Conservation (phyloP, 2,888 invertebrate species). For the Phengaris arion region DNA sequence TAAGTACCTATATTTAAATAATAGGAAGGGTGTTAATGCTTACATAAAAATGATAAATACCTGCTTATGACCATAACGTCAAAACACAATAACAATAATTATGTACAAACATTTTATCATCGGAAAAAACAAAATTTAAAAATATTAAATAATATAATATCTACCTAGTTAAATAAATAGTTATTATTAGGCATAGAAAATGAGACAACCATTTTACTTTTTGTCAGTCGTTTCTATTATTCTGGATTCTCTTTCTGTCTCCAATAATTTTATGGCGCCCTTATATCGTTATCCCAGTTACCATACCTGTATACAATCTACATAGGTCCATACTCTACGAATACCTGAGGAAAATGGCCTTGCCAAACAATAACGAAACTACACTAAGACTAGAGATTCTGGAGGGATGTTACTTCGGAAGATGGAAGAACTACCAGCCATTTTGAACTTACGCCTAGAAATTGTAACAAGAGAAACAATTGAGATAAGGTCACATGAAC, state of each 20-base stretch:
- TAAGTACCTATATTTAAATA: too few species aligned
- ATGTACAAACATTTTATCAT: too few species aligned
- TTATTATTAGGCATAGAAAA: too few species aligned
- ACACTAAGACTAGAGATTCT: slow-evolving; percentile 58
- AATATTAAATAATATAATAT: too few species aligned
- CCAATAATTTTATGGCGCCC: neutral
- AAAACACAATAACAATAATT: too few species aligned
- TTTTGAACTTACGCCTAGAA: slow-evolving; percentile 33
- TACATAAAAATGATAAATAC: too few species aligned
- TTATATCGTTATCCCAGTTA: slow-evolving; percentile 15
- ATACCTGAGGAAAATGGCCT: slow-evolving; percentile 62
- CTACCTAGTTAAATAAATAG: too few species aligned
- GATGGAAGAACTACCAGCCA: slow-evolving; percentile 56
- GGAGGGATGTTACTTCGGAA: slow-evolving; percentile 70
- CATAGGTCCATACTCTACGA: neutral
- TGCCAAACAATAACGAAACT: slow-evolving; percentile 68
- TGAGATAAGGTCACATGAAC: neutral
- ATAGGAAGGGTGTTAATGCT: too few species aligned
- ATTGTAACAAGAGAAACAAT: neutral
- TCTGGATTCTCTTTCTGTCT: neutral
- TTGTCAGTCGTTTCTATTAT: too few species aligned
- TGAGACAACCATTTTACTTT: too few species aligned
- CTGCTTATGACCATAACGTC: too few species aligned
- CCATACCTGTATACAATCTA: slow-evolving; percentile 4
- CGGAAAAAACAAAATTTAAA: too few species aligned